Conservation (phyloP, 2,113 vertebrate genomes). For the Hypomesus transpacificus region DNA sequence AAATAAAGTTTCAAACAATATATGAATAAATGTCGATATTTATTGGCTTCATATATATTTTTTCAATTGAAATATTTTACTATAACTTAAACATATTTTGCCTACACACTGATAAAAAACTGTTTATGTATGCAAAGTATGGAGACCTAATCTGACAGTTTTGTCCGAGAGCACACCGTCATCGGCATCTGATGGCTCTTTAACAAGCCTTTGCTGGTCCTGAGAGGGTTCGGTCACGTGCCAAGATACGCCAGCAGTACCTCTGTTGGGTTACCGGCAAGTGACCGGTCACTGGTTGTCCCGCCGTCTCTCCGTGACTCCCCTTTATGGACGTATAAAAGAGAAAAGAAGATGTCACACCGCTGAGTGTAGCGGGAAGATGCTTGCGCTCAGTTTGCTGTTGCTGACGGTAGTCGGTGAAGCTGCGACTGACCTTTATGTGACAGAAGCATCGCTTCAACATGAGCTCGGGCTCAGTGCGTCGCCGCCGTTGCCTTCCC, state of each 20-base stretch:
- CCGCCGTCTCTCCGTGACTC: slow-evolving; percentile 17
- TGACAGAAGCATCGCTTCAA: slow-evolving; percentile 29
- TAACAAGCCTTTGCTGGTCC: slow-evolving; percentile 17
- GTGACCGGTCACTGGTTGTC: slow-evolving; percentile 27
- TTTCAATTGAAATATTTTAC: background rate
- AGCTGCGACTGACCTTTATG: slow-evolving; percentile 45
- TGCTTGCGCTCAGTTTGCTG: slow-evolving; percentile 53
- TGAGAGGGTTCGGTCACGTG: slow-evolving; percentile 38
- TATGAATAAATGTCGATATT: too few species aligned
- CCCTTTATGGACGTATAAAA: slow-evolving; percentile 45
- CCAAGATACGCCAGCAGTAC: slow-evolving; percentile 25
- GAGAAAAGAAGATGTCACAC: slow-evolving; percentile 33
- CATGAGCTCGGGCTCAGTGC: slow-evolving; percentile 17
- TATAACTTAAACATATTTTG: background rate
- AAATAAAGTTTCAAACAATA: background rate
- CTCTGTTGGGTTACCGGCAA: slow-evolving; percentile 34
- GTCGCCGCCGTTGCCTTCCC: slow-evolving; percentile 30
- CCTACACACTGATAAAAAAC: background rate
- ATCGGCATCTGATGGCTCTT: slow-evolving; percentile 20
- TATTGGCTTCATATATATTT: background rate
- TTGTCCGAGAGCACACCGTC: background rate
- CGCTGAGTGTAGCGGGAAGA: slow-evolving; percentile 50
- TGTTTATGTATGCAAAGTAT: background rate
- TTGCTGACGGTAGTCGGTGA: slow-evolving; percentile 36
- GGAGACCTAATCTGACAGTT: background rate